phyloP scores from a whole-genome alignment of 1,140 invertebrate genomes.

The Apis mellifera region DNA sequence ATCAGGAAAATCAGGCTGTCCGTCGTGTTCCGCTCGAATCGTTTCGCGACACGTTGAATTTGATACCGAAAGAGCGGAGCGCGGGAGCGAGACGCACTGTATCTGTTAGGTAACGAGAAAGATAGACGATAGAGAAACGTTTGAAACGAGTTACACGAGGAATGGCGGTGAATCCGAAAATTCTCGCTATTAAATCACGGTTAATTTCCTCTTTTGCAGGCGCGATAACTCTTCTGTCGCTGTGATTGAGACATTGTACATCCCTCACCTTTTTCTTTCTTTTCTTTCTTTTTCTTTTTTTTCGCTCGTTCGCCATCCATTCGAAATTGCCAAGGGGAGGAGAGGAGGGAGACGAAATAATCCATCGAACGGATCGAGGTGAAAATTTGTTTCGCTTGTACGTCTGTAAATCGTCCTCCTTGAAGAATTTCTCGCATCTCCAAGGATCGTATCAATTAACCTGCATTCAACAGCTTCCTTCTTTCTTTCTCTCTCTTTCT shows the following conservation, averaged over 20 bases:
- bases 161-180: slow-evolving; percentile 54
- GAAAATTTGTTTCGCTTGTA: slow-evolving; percentile 45
- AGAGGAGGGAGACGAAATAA: slow-evolving; percentile 7
- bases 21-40: slow-evolving; percentile 45
- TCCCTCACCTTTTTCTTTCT: neutral
- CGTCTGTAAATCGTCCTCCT: neutral
- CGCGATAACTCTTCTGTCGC: slow-evolving; percentile 24
- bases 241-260: slow-evolving; percentile 48
- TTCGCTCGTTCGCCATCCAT: neutral
- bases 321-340: neutral
- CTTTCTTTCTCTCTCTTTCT: no score
- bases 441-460: slow-evolving; percentile 8
- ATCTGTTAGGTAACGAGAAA: neutral
- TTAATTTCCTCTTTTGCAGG: slow-evolving; percentile 49
- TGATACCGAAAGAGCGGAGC: slow-evolving; percentile 46
- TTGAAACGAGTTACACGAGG: slow-evolving; percentile 39
- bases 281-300: neutral
- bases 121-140: neutral
- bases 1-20: slow-evolving; percentile 60
- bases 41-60: slow-evolving; percentile 56
- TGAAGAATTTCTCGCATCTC: neutral
- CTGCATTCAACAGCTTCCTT: slow-evolving; percentile 1
- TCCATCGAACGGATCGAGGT: neutral
- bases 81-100: neutral
- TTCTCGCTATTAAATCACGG: slow-evolving; percentile 58